Percentiles rank a stretch among this genome's conserved stretches.
These are phyloP conservation scores for Balaeniceps rex DNA, from an alignment of 2,113 vertebrate species.

Conservation along the genomic window DNA sequence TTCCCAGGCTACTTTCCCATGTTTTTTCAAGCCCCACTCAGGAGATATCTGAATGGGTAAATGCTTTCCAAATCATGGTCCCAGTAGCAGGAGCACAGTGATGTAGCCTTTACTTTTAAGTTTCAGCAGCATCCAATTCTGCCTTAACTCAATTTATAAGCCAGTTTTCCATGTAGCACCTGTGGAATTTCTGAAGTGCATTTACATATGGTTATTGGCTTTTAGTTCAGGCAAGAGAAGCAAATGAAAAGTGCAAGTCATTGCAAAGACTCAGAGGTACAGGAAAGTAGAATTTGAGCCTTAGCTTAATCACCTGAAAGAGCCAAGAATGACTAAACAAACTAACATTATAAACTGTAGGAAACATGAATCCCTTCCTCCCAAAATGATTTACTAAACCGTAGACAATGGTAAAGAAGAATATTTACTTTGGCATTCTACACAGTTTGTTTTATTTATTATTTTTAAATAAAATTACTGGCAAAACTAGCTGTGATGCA, in stretches of 20 bases:
- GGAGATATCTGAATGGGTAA: background rate
- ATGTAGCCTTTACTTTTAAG: background rate
- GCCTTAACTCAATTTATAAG: background rate
- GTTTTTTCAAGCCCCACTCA: background rate
- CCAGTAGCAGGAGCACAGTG: background rate
- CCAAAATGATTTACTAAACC: background rate
- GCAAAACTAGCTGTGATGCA: background rate
- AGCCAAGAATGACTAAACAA: background rate
- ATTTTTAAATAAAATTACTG: background rate
- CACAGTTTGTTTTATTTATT: background rate
- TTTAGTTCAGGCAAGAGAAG: slow-evolving; percentile 14
- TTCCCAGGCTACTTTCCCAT: background rate
- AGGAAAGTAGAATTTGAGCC: background rate
- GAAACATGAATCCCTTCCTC: background rate
- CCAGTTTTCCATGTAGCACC: background rate
- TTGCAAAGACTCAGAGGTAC: background rate
- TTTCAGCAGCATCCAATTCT: background rate
- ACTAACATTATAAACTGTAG: background rate
- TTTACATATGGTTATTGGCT: background rate
- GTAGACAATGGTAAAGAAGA: background rate
- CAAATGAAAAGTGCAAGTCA: background rate
- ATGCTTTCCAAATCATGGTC: background rate
- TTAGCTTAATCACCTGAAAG: background rate
- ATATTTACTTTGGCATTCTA: background rate
- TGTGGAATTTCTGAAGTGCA: background rate